Evolutionary conservation across 2,113 vertebrate genomes (phyloP).

Genomic region (Tauraco erythrolophus): DNA sequence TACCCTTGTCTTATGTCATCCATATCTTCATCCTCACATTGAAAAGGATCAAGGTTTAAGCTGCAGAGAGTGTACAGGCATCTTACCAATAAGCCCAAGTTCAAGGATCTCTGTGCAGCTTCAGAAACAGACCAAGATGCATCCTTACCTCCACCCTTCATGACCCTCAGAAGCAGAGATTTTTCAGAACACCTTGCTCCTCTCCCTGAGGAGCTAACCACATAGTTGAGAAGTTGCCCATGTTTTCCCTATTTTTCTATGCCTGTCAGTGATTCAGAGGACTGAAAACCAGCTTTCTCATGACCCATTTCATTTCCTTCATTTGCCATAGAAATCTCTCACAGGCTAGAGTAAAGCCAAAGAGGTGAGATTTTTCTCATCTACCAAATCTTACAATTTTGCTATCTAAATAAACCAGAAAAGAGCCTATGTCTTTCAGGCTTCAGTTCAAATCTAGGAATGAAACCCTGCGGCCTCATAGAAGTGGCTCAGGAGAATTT

Average conservation of each 20-base stretch:
- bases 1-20: neutral
- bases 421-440: neutral
- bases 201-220: neutral
- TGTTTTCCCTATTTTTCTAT: neutral
- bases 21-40: neutral
- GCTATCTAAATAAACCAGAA: neutral
- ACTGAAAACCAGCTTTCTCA: neutral
- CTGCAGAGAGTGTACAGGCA: neutral
- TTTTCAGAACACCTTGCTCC: neutral
- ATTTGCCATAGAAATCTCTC: neutral
- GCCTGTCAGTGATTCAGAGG: neutral
- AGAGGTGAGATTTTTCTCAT: neutral
- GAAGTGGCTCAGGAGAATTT: neutral
- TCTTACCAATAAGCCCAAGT: neutral
- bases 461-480: neutral
- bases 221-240: accelerated
- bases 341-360: neutral
- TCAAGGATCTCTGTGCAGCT: neutral
- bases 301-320: neutral
- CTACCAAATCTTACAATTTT: neutral
- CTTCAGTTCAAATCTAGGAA: neutral
- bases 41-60: neutral
- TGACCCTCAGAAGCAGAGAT: neutral
- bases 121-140: neutral
- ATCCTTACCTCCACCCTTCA: neutral